Conservation (phyloP, 2,797 vertebrate genomes). For the Neosalanx taihuensis region DNA sequence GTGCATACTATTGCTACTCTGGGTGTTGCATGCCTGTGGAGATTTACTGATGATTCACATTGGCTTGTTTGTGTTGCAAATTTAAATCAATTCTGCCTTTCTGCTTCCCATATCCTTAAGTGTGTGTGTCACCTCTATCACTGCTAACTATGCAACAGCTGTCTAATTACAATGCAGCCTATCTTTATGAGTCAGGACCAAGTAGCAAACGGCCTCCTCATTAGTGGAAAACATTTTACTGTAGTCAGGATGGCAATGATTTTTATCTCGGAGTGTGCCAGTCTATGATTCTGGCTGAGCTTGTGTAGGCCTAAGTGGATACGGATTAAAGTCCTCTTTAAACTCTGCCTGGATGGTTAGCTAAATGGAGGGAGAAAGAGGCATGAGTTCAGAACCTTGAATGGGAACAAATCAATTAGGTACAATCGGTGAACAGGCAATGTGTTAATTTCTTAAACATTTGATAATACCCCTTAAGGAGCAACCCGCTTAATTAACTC, state of each 20-base stretch:
- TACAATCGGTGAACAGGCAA: constrained; percentile 67
- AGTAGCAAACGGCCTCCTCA: constrained; percentile 57
- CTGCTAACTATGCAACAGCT: constrained; percentile 38
- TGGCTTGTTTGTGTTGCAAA: constrained; percentile 56
- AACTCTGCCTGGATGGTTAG: constrained; percentile 51
- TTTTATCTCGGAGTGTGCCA: constrained; percentile 42
- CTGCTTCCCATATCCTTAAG: constrained; percentile 47
- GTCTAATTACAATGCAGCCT: constrained; percentile 53
- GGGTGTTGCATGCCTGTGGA: constrained; percentile 37
- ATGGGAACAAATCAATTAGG: constrained; percentile 75
- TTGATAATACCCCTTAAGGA: constrained; percentile 70
- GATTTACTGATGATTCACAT: constrained; percentile 48
- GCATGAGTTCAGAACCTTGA: constrained; percentile 62
- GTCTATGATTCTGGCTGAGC: constrained; percentile 34
- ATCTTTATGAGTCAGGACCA: constrained; percentile 56
- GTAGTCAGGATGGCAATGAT: constrained; percentile 50
- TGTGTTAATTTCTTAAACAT: constrained; percentile 75
- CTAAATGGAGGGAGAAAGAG: constrained; percentile 53
- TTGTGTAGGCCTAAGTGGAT: constrained; percentile 42
- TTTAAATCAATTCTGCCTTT: constrained; percentile 45
- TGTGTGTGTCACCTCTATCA: constrained; percentile 43
- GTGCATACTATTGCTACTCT: constrained; percentile 44
- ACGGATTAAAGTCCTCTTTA: constrained; percentile 43
- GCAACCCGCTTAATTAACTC: constrained; percentile 73
- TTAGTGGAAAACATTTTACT: constrained; percentile 55